Evolutionary conservation across 2,797 vertebrate genomes (phyloP), one percentile per base, ranked within the genome.

Genomic region (Helostoma temminkii): DNA sequence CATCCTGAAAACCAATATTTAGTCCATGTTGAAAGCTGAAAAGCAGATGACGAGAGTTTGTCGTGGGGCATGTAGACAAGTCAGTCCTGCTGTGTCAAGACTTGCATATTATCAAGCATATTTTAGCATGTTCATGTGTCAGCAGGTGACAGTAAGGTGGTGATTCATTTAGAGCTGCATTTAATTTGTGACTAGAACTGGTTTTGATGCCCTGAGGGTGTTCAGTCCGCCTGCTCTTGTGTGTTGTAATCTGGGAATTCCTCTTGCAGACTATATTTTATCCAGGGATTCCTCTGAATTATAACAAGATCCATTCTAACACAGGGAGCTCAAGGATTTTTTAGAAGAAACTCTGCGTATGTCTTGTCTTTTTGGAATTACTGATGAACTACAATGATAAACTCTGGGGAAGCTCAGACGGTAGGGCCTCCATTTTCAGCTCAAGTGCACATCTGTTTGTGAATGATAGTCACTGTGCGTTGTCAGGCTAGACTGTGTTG

Each of bases 361-460:
- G 19, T 26, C 30, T 66, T 19, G 9, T 16, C n/a, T n/a, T n/a
- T n/a, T n/a, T n/a, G n/a, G n/a, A n/a, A n/a, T n/a, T n/a, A n/a
- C n/a, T n/a, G n/a, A n/a, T n/a, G n/a, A n/a, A n/a, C n/a, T n/a
- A n/a, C n/a, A n/a, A n/a, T 22, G 58, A 59, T 61, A 11, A 66
- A 54, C 48, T 73, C 3, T 1, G 3, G 21, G 16, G 50, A 41
- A n/a, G 28, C 46, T 59, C 39, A 45, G 12, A 39, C 14, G 53
- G 60, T 1, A 34, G 37, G 2, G 9, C 36, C 52, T 58, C 48
- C 15, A 3, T 39, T 41, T 41, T 3, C 11, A 18, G 46, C 41
- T n/a, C 11, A 19, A 42, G 34, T 0, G 66, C 72, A 86, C 86
- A 85, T 80, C 86, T 82, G 87, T 80, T 74, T 69, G 72, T 63